These are phyloP conservation scores for Hipparchia sbordonii DNA, from an alignment of 2,888 invertebrate species.

Conservation along the genomic window DNA sequence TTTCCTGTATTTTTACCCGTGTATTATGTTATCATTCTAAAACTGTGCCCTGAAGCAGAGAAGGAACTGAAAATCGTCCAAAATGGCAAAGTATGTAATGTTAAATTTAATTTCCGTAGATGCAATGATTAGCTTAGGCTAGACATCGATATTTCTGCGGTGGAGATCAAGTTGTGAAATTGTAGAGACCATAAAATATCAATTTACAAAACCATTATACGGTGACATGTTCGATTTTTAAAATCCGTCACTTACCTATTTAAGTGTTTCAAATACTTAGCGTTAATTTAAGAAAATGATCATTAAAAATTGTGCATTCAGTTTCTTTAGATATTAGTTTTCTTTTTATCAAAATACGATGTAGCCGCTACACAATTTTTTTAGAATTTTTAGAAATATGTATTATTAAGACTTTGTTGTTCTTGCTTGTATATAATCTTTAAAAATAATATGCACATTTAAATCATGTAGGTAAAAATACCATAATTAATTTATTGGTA, in stretches of 20 bases:
- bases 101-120: constrained; percentile 28
- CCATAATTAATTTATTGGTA: too few relatives aligned
- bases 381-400: too few relatives aligned
- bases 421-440: too few relatives aligned
- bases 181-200: not conserved
- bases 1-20: constrained; percentile 34
- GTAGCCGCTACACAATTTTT: too few relatives aligned
- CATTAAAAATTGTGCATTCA: not conserved
- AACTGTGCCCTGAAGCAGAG: constrained; percentile 16
- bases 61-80: constrained; percentile 46
- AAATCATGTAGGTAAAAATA: too few relatives aligned
- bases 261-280: not conserved
- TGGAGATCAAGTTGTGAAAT: constrained; percentile 26
- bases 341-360: not conserved
- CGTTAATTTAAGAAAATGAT: not conserved
- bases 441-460: too few relatives aligned
- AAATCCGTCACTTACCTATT: not conserved
- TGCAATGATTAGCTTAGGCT: constrained; percentile 29
- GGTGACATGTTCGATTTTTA: not conserved
- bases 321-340: not conserved
- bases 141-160: constrained; percentile 27
- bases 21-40: constrained; percentile 53
- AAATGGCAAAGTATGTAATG: constrained; percentile 74
- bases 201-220: constrained; percentile 5
- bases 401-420: too few relatives aligned